phyloP scores from a whole-genome alignment of 1,140 invertebrate species.

The Globodera ellingtonae region DNA sequence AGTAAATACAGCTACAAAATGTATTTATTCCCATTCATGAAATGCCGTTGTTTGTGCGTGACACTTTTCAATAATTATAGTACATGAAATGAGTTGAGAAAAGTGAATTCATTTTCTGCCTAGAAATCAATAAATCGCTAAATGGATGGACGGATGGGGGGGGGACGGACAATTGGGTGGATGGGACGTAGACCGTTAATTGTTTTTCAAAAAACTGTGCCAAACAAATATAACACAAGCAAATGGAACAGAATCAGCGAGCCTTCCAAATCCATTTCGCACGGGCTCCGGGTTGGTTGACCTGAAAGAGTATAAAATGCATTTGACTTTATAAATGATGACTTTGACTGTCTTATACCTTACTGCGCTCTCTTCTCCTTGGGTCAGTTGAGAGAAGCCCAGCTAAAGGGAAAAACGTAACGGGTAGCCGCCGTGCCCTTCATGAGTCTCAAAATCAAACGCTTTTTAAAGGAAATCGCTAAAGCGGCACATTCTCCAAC shows the following conservation, averaged over 20 bases:
- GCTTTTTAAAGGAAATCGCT: background rate
- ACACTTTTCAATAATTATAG: background rate
- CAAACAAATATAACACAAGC: background rate
- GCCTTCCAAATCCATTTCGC: conserved; percentile 84
- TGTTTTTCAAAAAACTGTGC: background rate
- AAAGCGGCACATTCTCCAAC: no score
- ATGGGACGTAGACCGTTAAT: background rate
- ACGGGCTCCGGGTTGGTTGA: conserved; percentile 83
- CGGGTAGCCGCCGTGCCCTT: background rate
- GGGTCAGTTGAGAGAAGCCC: conserved; percentile 83
- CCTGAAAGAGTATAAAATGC: background rate
- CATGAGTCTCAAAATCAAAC: background rate
- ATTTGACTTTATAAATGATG: background rate
- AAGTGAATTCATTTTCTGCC: background rate
- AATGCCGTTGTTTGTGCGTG: no score
- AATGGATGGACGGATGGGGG: conserved; percentile 11
- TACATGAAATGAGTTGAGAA: background rate
- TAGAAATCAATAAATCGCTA: conserved; percentile 3
- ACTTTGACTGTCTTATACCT: conserved; percentile 69
- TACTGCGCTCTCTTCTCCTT: conserved; percentile 83
- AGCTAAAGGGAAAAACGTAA: conserved; percentile 70
- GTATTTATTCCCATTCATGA: no score
- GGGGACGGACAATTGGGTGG: background rate
- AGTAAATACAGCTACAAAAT: no score
- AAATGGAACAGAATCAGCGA: conserved; percentile 8